Percentiles rank a stretch among this genome's conserved stretches.
phyloP scores from a whole-genome alignment of 2,888 invertebrate species.

The Acrobasis consociella region DNA sequence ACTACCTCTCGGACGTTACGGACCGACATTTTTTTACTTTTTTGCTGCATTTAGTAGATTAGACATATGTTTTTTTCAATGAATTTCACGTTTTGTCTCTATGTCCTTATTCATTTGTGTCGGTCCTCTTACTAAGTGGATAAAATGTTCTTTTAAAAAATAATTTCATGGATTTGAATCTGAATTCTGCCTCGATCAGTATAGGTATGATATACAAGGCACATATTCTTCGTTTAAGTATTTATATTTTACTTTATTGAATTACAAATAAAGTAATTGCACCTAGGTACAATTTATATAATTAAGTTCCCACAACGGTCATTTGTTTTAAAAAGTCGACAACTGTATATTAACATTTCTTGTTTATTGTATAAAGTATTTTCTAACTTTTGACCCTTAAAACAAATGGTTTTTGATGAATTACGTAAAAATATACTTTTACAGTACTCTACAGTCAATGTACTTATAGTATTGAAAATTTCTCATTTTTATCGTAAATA shows the following conservation, averaged over 20 bases:
- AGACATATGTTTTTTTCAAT: neutral
- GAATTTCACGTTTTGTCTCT: neutral
- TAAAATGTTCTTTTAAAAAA: neutral
- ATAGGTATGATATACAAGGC: slow-evolving; percentile 20
- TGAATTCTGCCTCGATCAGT: slow-evolving; percentile 1
- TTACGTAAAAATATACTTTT: neutral
- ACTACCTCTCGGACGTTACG: slow-evolving; percentile 16
- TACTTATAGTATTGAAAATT: too few species aligned
- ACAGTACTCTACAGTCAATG: too few species aligned
- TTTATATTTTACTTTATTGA: slow-evolving; percentile 28
- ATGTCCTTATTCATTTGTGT: neutral
- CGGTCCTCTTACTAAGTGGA: slow-evolving; percentile 5
- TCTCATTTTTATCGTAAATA: neutral
- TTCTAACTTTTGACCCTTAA: neutral
- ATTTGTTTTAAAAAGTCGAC: slow-evolving; percentile 41
- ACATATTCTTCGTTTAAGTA: slow-evolving; percentile 22
- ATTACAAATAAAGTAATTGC: slow-evolving; percentile 46
- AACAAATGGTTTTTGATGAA: neutral
- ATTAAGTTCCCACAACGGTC: slow-evolving; percentile 41
- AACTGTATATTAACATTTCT: neutral
- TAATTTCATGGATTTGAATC: neutral
- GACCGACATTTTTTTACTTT: slow-evolving; percentile 12
- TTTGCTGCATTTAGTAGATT: slow-evolving; percentile 17
- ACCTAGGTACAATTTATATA: slow-evolving; percentile 73
- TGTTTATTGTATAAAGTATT: neutral